Conservation (phyloP, 2,797 vertebrate species). For the Gymnothorax javanicus region DNA sequence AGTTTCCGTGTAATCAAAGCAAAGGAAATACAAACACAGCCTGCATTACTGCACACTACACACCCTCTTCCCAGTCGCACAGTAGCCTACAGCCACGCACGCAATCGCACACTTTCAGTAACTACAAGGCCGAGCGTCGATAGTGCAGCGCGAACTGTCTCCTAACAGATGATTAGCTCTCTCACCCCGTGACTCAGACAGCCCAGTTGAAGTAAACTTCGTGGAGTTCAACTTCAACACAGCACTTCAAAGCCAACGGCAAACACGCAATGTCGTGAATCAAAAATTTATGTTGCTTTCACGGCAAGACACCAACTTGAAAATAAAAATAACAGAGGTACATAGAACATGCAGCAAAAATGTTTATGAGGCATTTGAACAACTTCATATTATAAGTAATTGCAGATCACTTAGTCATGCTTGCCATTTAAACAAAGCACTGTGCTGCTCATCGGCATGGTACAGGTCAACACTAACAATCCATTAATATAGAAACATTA, state of each 20-base stretch:
- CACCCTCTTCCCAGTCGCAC: conserved; percentile 2
- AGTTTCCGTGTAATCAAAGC: conserved; percentile 9
- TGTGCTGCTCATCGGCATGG: background rate
- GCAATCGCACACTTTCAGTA: background rate
- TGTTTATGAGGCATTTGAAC: background rate
- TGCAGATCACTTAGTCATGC: background rate
- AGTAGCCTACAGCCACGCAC: background rate
- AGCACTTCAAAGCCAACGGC: background rate
- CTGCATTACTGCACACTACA: background rate
- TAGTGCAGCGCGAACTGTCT: background rate
- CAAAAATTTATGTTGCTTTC: background rate
- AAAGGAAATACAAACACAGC: background rate
- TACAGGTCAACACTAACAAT: background rate
- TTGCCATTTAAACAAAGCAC: background rate
- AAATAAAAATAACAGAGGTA: background rate
- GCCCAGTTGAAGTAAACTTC: background rate
- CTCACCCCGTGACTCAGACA: background rate
- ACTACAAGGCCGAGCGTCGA: background rate
- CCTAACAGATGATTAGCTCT: conserved; percentile 5
- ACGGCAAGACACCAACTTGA: background rate
- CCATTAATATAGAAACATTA: background rate
- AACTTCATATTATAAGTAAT: background rate
- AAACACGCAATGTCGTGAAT: background rate
- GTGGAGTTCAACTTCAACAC: background rate
- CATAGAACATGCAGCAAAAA: background rate